Evolutionary conservation across 2,113 vertebrate genomes (phyloP), one percentile per base, ranked within the genome.

Genomic region (Vanacampus margaritifer): DNA sequence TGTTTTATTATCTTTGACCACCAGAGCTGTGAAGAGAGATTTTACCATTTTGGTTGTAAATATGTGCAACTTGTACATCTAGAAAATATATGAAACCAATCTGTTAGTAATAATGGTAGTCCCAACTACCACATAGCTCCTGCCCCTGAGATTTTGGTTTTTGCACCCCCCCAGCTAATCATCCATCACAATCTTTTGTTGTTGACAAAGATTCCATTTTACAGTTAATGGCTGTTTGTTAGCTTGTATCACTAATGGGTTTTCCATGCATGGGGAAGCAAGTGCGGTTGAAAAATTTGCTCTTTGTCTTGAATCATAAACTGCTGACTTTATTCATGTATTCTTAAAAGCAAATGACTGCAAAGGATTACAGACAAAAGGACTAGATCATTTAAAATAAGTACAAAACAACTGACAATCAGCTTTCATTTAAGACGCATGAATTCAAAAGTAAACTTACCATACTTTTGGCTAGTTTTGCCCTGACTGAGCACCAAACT

Each of bases 401-500:
- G 28, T 32, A 32, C 28, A 32, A 54, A 53, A 53, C 11, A 53
- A 6, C 12, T 10, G 26, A 17, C 3, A 28, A 19, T 16, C 14
- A 41, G 59, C 11, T 24, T 36, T 67, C 11, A 14, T 14, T 11
- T 7, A 3, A 43, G 17, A 32, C 39, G 7, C 1, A 70, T 12
- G 7, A 37, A 46, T 39, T 45, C 0, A 54, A 66, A 13, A 69
- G 72, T 73, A 23, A 28, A 86, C 84, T 81, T 81, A 99, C 96
- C 95, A 83, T 95, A 95, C 89, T 97, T 96, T 26, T 92, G 93
- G 3, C 89, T 82, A 75, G 90, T 81, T 89, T 93, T 95, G 87
- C 92, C 87, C 68, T 95, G 89, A 88, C 83, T 93, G 26, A 94
- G 84, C 76, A 94, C 79, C 53, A 90, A 74, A 67, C 91, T 87